Evolutionary conservation across 2,888 invertebrate species (phyloP).

Genomic region (Penaeus monodon): DNA sequence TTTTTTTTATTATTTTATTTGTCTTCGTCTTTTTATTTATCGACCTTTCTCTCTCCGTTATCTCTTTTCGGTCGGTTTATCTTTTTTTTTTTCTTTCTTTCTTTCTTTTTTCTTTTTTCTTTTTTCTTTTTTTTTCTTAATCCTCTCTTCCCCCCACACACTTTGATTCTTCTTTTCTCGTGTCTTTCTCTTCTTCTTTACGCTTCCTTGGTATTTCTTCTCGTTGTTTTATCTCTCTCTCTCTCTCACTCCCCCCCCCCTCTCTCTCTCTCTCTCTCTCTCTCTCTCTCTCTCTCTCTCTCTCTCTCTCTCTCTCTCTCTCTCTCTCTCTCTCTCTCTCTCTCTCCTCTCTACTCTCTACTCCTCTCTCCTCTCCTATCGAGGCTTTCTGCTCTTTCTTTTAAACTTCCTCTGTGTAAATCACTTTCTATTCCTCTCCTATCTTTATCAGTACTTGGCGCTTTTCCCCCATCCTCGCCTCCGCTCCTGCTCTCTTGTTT

Average conservation of each 20-base stretch:
- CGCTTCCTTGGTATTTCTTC: not conserved
- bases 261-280: not conserved
- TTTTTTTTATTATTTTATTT: too few relatives aligned
- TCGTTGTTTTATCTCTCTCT: not conserved
- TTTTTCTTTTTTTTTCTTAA: too few relatives aligned
- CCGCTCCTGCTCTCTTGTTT: too few relatives aligned
- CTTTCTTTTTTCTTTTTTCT: too few relatives aligned
- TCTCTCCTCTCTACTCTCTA: not conserved
- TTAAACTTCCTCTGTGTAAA: not conserved
- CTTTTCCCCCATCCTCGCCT: too few relatives aligned
- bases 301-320: constrained; percentile 52
- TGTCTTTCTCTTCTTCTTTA: not conserved
- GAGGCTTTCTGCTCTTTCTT: not conserved
- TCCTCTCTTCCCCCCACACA: too few relatives aligned
- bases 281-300: constrained; percentile 67
- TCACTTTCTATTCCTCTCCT: not conserved
- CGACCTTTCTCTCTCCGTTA: too few relatives aligned
- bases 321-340: constrained; percentile 6
- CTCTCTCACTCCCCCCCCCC: not conserved
- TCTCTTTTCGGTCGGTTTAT: too few relatives aligned
- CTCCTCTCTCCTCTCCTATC: not conserved
- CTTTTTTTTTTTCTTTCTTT: too few relatives aligned
- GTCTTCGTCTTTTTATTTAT: too few relatives aligned
- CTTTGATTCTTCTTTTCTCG: too few relatives aligned
- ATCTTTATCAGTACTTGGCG: too few relatives aligned